Evolutionary conservation across 2,113 vertebrate genomes (phyloP).

Genomic region (Addax nasomaculatus): DNA sequence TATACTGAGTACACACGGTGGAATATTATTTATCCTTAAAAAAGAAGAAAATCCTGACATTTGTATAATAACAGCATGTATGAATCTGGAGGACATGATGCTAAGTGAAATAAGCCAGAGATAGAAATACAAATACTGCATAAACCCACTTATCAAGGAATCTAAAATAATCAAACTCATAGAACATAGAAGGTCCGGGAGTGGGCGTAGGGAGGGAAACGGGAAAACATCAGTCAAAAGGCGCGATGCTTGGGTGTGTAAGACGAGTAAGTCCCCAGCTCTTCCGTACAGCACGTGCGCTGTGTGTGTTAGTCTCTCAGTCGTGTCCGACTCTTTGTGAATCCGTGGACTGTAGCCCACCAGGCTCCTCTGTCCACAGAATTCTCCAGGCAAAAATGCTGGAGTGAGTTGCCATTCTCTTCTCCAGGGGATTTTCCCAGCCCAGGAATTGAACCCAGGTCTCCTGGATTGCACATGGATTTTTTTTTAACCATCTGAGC

Average conservation of each 20-base stretch:
- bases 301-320: not conserved
- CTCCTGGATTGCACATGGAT: not conserved
- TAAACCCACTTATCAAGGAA: not conserved
- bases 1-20: too few species aligned
- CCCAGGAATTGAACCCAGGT: not conserved
- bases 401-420: not conserved
- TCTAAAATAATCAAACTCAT: not conserved
- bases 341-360: not conserved
- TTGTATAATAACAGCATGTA: not conserved
- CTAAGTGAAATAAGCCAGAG: not conserved
- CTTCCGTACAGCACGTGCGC: accelerated
- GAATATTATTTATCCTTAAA: not conserved
- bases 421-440: not conserved
- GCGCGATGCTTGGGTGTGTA: accelerated
- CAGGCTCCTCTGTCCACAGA: not conserved
- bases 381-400: not conserved
- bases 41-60: not conserved
- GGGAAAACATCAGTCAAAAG: not conserved
- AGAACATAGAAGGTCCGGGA: not conserved
- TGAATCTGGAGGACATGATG: not conserved
- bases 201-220: not conserved
- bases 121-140: not conserved
- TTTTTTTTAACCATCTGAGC: not conserved
- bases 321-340: not conserved
- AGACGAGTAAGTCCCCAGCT: not conserved